Percentiles rank a stretch among this genome's conserved stretches.
These are phyloP conservation scores for Mesorhabditis spiculigera DNA, from an alignment of 2,888 invertebrate genomes.

Conservation along the genomic window DNA sequence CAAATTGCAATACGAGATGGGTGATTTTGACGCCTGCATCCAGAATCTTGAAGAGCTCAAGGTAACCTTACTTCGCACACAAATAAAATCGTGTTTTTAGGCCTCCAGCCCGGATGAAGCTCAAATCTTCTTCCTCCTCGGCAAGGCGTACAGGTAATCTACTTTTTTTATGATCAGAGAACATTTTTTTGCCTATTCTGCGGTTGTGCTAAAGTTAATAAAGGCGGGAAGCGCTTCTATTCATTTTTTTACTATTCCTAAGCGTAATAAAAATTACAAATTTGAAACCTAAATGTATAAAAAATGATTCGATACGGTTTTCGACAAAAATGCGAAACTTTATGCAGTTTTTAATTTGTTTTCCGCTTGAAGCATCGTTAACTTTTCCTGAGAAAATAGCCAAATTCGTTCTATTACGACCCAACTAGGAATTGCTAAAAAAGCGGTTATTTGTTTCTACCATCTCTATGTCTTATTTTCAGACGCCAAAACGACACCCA, in stretches of 20 bases:
- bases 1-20: conserved; percentile 83
- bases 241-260: too few relatives aligned
- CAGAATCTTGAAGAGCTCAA: conserved; percentile 88
- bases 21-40: conserved; percentile 82
- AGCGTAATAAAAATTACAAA: too few relatives aligned
- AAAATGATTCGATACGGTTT: too few relatives aligned
- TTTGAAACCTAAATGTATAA: too few relatives aligned
- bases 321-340: too few relatives aligned
- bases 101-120: conserved; percentile 76
- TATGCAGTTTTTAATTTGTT: background rate
- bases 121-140: conserved; percentile 93
- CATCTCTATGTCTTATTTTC: conserved; percentile 28
- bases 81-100: too few relatives aligned
- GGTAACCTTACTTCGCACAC: conserved; percentile 67
- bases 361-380: background rate
- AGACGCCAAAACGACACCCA: conserved; percentile 92
- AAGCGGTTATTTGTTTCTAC: conserved; percentile 10
- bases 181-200: too few relatives aligned
- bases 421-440: background rate
- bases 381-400: background rate
- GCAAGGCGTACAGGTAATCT: conserved; percentile 58
- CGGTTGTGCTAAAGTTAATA: too few relatives aligned
- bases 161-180: too few relatives aligned
- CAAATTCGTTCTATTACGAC: too few relatives aligned
- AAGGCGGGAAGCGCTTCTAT: too few relatives aligned